Evolutionary conservation across 2,797 vertebrate genomes (phyloP), one percentile per base, ranked within the genome.

Genomic region (Lacerta bilineata): DNA sequence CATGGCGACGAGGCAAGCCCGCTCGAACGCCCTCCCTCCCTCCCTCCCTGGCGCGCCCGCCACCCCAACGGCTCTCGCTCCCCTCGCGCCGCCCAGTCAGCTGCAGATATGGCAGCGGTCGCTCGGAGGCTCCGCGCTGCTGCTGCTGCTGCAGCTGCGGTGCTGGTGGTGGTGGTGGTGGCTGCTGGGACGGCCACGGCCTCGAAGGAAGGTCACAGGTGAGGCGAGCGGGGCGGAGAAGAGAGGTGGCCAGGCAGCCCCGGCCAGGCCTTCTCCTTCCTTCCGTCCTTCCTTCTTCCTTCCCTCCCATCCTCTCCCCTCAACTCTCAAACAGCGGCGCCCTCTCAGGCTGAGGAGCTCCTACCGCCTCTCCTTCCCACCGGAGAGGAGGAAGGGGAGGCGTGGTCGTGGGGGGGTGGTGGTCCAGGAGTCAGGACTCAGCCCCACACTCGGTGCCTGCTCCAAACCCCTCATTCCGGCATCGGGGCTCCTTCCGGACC

Each of bases 31-130:
- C 64, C 77, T 76, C 6, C 84, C 80, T 29, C 71, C 64, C 77
- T 76, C 6, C 84, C 80, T 29, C 27, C n/a, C 87, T 29, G 0
- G 36, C 68, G 5, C 20, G 59, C 55, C 77, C 18, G 55, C 4
- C 20, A 11, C 33, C 59, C 8, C 23, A 15, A 27, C 41, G 2
- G 13, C 43, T 36, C n/a, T 59, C 15, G 33, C 61, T 50, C 61
- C 4, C 36, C 39, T 33, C 29, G 36, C 50, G 27, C 71, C 29
- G 69, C 61, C 85, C 90, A 46, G 68, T 11, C 86, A 83, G 86
- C 29, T 75, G 84, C 90, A 72, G 93, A 94, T 81, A 94, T 94
- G 94, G 93, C 94, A 87, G 91, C 80, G 83, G 87, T 78, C 66
- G 85, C 76, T 74, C 81, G 84, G 77, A 80, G 72, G 55, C 80